These are phyloP conservation scores for Elmis aenea DNA, from an alignment of 2,888 invertebrate genomes.

Conservation along the genomic window DNA sequence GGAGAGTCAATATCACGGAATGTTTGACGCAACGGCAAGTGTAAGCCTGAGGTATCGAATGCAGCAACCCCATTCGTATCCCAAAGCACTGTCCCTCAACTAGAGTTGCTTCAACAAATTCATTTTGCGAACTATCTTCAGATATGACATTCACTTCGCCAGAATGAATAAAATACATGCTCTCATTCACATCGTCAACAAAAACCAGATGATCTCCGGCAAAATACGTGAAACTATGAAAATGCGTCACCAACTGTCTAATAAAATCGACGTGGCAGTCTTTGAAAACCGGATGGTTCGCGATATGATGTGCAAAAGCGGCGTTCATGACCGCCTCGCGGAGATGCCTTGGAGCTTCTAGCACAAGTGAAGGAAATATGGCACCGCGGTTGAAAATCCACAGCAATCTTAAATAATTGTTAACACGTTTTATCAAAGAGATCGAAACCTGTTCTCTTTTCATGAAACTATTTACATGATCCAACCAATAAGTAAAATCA, in stretches of 20 bases:
- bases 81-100: slow-evolving; percentile 10
- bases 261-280: slow-evolving; percentile 14
- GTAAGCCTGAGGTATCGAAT: slow-evolving; percentile 10
- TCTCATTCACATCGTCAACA: slow-evolving; percentile 10
- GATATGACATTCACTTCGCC: slow-evolving; percentile 10
- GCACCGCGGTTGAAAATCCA: slow-evolving; percentile 10
- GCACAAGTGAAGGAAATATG: slow-evolving; percentile 7
- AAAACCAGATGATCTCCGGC: slow-evolving; percentile 12
- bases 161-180: slow-evolving; percentile 16
- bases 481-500: slow-evolving; percentile 3
- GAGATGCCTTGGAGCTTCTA: slow-evolving; percentile 7
- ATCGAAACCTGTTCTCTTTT: slow-evolving; percentile 8
- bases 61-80: slow-evolving; percentile 10
- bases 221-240: slow-evolving; percentile 9
- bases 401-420: slow-evolving; percentile 5
- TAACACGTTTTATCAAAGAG: background rate
- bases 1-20: slow-evolving; percentile 6
- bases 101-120: slow-evolving; percentile 6
- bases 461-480: slow-evolving; percentile 10
- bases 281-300: slow-evolving; percentile 10
- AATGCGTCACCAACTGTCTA: slow-evolving; percentile 10
- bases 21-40: slow-evolving; percentile 7
- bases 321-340: slow-evolving; percentile 9
- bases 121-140: slow-evolving; percentile 11
- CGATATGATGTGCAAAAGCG: slow-evolving; percentile 9